A percentile compares a stretch with the other conserved stretches of the same genome.
Conservation (phyloP, 2,888 invertebrate genomes). For the Acronicta leporina region DNA sequence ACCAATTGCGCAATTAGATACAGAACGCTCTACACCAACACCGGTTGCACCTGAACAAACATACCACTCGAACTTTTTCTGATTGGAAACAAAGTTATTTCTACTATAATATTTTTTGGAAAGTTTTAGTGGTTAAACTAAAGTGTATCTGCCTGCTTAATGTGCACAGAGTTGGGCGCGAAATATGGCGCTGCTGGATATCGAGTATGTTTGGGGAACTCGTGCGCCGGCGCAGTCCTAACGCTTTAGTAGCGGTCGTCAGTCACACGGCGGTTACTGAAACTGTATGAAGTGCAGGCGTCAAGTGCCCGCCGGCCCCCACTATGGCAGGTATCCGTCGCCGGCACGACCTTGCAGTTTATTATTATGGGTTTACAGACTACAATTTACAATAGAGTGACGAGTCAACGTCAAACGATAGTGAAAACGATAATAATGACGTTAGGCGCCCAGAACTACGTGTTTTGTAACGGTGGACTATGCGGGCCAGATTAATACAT, state of each 20-base stretch:
- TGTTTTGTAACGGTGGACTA: constrained; percentile 72
- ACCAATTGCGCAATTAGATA: constrained; percentile 65
- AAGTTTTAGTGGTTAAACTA: constrained; percentile 5
- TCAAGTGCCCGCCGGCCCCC: constrained; percentile 77
- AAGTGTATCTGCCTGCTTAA: neutral
- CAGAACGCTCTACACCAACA: constrained; percentile 49
- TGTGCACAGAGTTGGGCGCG: constrained; percentile 5
- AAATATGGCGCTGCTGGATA: constrained; percentile 4
- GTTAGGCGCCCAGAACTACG: constrained; percentile 68
- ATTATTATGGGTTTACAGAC: constrained; percentile 87
- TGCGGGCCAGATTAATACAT: constrained; percentile 68
- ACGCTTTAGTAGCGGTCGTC: constrained; percentile 24
- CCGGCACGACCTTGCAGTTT: constrained; percentile 83
- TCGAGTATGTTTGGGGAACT: constrained; percentile 3
- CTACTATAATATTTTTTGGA: constrained; percentile 7
- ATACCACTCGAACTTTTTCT: constrained; percentile 55
- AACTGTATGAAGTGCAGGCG: constrained; percentile 73
- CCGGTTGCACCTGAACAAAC: constrained; percentile 73
- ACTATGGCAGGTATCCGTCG: constrained; percentile 59
- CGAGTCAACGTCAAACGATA: constrained; percentile 82
- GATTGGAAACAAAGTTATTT: constrained; percentile 38
- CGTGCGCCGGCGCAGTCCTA: constrained; percentile 14
- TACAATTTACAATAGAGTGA: constrained; percentile 86
- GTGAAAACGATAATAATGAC: constrained; percentile 81
- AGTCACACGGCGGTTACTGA: constrained; percentile 66